Conservation (phyloP, 2,888 invertebrate species). For the Drosophila rellima region DNA sequence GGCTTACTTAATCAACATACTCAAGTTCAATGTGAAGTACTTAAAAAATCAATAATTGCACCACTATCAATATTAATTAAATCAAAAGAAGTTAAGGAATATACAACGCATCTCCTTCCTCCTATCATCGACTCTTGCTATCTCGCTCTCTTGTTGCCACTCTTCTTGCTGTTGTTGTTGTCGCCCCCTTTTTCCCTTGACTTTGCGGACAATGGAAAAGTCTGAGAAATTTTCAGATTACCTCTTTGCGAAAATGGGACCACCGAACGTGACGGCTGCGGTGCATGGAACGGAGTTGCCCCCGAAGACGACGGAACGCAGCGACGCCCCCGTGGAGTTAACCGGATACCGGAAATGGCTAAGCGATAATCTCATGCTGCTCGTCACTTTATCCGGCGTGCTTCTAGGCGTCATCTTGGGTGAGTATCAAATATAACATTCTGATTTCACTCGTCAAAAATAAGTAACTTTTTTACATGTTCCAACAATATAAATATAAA, state of each 20-base stretch:
- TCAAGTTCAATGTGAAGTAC: conserved; percentile 84
- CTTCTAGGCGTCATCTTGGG: conserved; percentile 91
- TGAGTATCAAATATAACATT: conserved; percentile 84
- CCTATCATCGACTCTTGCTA: conserved; percentile 5
- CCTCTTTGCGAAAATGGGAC: conserved; percentile 93
- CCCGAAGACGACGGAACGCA: conserved; percentile 88
- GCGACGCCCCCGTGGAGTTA: conserved; percentile 89
- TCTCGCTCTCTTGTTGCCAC: conserved; percentile 14
- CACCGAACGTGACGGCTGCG: conserved; percentile 86
- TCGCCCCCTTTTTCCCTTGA: not conserved
- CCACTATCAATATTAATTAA: not conserved
- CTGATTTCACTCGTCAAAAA: too few relatives aligned
- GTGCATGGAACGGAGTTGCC: conserved; percentile 86
- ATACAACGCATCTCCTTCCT: not conserved
- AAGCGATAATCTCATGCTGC: conserved; percentile 91
- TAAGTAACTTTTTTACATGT: too few relatives aligned
- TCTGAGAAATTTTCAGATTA: conserved; percentile 91
- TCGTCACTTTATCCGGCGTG: conserved; percentile 93
- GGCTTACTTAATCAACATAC: conserved; percentile 84
- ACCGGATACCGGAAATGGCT: conserved; percentile 90
- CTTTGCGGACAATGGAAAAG: conserved; percentile 87
- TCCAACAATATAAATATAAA: too few relatives aligned
- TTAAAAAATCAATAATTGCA: conserved; percentile 83
- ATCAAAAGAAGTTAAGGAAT: conserved; percentile 2
- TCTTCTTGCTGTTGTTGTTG: not conserved